Evolutionary conservation across 35 echinoderm and acorn worm genomes (phyloP), one percentile per base, ranked within the genome.

Genomic region (Apostichopus japonicus): DNA sequence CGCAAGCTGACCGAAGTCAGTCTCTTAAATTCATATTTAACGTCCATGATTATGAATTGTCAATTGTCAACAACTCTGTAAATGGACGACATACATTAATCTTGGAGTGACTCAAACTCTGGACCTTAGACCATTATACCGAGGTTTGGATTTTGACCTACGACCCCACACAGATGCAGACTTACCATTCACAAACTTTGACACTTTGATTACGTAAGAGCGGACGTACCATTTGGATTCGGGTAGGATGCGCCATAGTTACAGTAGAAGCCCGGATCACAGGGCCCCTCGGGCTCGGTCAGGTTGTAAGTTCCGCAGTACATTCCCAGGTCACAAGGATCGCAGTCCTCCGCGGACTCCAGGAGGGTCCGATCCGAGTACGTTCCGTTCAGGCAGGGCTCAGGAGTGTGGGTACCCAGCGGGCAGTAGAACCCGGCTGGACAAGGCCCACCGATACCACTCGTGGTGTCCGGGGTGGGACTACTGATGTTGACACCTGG

Each of bases 381-480:
- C 63, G 97, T 99, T 52, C 97, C 97, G 5, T 94, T 96, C 10
- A 90, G 91, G 75, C 97, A 99, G 0, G 95, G 87, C 24, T 87
- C 54, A 4, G 97, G 97, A 11, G 81, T 90, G 71, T 89, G 88
- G 52, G 95, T 99, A 56, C 92, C 79, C 54, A 93, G 67, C 8
- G 93, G 93, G 77, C 97, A 99, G 91, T 71, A 99, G 90, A 95
- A 99, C 6, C 97, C 97, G 10, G 23, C 25, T 0, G 97, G 97
- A 78, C 97, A 99, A 1, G 97, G 97, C 19, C 97, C 97, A 53
- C 97, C 97, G 4, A 96, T 96, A 24, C 97, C 97, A 59, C 93
- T 94, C 6, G 91, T 93, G 1, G 97, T 99, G 23, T 96, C 97
- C 1, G 77, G 76, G 51, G 92, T 92, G 14, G 97, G 97, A 33